Evolutionary conservation across 2,797 vertebrate species (phyloP).

Genomic region (Tapera naevia): DNA sequence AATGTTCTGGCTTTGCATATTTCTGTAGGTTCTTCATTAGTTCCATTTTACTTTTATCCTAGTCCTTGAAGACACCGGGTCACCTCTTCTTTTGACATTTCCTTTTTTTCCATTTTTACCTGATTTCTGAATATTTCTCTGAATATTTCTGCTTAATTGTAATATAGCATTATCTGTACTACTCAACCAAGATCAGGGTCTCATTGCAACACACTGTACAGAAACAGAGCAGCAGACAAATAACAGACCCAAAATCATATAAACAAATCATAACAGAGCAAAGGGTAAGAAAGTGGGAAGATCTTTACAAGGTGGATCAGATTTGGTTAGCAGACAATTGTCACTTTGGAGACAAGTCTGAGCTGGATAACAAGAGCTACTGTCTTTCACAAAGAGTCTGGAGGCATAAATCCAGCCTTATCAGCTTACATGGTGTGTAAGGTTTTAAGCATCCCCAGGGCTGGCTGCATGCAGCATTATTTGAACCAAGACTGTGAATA

Average conservation of each 20-base stretch:
- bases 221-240: background rate
- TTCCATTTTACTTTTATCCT: slow-evolving; percentile 8
- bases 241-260: background rate
- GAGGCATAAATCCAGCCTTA: background rate
- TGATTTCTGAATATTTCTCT: background rate
- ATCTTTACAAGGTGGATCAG: background rate
- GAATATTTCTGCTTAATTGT: background rate
- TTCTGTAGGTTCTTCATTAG: background rate
- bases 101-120: background rate
- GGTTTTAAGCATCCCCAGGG: background rate
- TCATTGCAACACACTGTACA: background rate
- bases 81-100: background rate
- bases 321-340: background rate
- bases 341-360: background rate
- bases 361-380: background rate
- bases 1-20: slow-evolving; percentile 39
- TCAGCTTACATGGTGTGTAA: background rate
- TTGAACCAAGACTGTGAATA: background rate
- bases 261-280: background rate
- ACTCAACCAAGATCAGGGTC: background rate
- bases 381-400: background rate
- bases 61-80: background rate
- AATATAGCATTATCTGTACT: background rate
- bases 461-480: background rate
- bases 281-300: background rate